Conservation (phyloP, 2,113 vertebrate genomes). For the Leucopsar rothschildi region DNA sequence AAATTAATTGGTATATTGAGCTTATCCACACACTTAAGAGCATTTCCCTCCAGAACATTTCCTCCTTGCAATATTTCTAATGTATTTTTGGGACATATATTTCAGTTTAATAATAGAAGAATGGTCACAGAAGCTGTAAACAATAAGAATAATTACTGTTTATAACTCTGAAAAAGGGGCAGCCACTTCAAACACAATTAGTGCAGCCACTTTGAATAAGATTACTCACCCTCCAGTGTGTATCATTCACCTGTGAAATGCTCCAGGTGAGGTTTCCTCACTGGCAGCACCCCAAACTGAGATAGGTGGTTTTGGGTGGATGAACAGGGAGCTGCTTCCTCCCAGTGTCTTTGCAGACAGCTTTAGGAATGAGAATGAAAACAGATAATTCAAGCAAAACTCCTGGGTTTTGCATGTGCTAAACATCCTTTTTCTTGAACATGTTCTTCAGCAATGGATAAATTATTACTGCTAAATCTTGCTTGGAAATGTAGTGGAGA, state of each 20-base stretch:
- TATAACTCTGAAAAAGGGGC: not conserved
- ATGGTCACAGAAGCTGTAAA: not conserved
- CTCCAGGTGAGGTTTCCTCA: not conserved
- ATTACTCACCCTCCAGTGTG: not conserved
- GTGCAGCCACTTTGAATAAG: not conserved
- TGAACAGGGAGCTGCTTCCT: not conserved
- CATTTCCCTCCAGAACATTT: not conserved
- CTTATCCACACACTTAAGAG: not conserved
- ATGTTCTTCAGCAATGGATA: not conserved
- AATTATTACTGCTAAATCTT: not conserved
- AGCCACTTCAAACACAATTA: not conserved
- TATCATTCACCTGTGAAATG: not conserved
- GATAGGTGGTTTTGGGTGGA: not conserved
- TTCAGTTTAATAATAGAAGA: not conserved
- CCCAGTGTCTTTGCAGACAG: not conserved
- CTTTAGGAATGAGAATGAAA: not conserved
- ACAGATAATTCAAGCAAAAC: not conserved
- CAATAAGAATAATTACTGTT: not conserved
- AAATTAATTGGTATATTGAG: constrained; percentile 38
- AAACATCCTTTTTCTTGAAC: not conserved
- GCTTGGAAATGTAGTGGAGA: not conserved
- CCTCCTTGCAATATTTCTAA: not conserved
- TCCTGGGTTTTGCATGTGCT: not conserved
- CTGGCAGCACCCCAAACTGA: not conserved
- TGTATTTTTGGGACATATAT: not conserved